phyloP scores from a whole-genome alignment of 2,888 invertebrate genomes.

The Philaethria dido region DNA sequence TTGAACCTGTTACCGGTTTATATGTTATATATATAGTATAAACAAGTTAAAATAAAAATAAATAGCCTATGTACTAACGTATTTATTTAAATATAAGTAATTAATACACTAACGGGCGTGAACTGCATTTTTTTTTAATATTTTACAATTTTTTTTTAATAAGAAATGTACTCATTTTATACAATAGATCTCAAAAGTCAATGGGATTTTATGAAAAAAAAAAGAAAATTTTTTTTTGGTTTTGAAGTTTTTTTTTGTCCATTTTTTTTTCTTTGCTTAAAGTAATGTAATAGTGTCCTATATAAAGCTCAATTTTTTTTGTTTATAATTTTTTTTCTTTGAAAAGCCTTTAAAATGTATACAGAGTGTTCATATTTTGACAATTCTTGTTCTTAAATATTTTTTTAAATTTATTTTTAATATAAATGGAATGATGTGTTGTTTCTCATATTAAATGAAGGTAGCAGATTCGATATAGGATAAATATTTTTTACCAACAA shows the following conservation, averaged over 20 bases:
- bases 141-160: constrained; percentile 7
- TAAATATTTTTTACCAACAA: no score
- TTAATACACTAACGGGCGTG: constrained; percentile 29
- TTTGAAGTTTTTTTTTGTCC: background rate
- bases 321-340: background rate
- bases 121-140: constrained; percentile 34
- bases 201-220: background rate
- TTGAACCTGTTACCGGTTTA: background rate
- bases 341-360: background rate
- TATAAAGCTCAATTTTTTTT: background rate
- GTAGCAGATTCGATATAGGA: no score
- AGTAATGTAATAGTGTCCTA: background rate
- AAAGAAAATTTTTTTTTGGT: background rate
- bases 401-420: background rate
- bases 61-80: constrained; percentile 60
- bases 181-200: constrained; percentile 7
- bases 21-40: constrained; percentile 10
- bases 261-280: background rate
- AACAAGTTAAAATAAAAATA: constrained; percentile 38
- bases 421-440: background rate
- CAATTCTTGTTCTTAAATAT: background rate
- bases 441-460: no score
- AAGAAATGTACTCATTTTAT: background rate
- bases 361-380: background rate
- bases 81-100: constrained; percentile 66